A percentile compares a stretch with the other conserved stretches of the same genome.
phyloP scores from a whole-genome alignment of 2,888 invertebrate genomes.

The Chaitophorus viminalis region DNA sequence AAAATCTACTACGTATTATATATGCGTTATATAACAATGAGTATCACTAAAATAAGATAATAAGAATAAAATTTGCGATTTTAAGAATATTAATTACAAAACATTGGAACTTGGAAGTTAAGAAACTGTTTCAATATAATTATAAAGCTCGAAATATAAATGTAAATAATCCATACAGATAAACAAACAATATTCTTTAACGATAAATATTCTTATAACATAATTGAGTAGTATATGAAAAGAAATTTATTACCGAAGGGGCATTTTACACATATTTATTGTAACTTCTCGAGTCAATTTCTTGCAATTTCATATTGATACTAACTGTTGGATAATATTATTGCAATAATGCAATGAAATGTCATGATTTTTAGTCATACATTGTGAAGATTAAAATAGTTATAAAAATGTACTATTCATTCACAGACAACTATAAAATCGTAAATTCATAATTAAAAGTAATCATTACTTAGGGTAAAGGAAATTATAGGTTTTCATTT shows the following conservation, averaged over 20 bases:
- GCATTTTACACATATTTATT: too few relatives aligned
- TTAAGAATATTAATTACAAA: neutral
- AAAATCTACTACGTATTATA: neutral
- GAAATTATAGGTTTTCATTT: too few relatives aligned
- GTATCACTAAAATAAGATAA: neutral
- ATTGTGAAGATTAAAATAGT: too few relatives aligned
- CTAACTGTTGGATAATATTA: too few relatives aligned
- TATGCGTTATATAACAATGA: neutral
- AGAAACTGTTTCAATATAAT: neutral
- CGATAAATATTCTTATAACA: neutral
- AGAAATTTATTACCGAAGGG: neutral
- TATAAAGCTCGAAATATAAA: neutral
- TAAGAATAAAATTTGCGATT: neutral
- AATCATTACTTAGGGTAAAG: too few relatives aligned
- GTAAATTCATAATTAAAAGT: too few relatives aligned
- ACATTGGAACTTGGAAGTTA: neutral
- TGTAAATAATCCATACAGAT: too few relatives aligned
- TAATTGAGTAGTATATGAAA: neutral
- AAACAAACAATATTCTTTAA: neutral
- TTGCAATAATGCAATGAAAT: too few relatives aligned
- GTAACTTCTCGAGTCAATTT: neutral
- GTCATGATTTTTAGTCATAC: too few relatives aligned
- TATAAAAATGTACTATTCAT: too few relatives aligned
- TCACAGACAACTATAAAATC: too few relatives aligned
- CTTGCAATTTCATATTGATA: neutral